phyloP scores from a whole-genome alignment of 1,140 invertebrate genomes.

The Battus philenor region DNA sequence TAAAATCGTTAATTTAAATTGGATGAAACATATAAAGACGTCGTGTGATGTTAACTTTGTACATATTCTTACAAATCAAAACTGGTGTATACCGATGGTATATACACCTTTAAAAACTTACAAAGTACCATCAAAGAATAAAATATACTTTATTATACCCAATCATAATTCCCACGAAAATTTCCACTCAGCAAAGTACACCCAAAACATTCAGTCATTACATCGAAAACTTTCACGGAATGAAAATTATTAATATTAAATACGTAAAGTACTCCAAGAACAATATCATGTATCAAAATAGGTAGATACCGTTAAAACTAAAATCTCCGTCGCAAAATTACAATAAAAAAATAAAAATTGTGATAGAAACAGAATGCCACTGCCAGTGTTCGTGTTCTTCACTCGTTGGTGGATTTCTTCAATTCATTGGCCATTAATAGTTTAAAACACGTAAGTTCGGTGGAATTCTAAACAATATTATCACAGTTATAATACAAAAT shows the following conservation, averaged over 20 bases:
- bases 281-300: slow-evolving; percentile 62
- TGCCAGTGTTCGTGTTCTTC: slow-evolving; percentile 22
- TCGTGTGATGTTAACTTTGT: slow-evolving; percentile 42
- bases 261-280: slow-evolving; percentile 68
- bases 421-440: slow-evolving; percentile 30
- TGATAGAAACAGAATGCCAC: slow-evolving; percentile 56
- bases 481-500: slow-evolving; percentile 71
- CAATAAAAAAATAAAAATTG: slow-evolving; percentile 67
- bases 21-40: slow-evolving; percentile 20
- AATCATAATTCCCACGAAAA: slow-evolving; percentile 29
- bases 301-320: slow-evolving; percentile 52
- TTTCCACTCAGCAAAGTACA: slow-evolving; percentile 47
- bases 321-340: slow-evolving; percentile 64
- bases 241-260: slow-evolving; percentile 64
- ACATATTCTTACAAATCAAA: slow-evolving; percentile 17
- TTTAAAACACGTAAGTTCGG: slow-evolving; percentile 58
- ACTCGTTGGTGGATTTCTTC: slow-evolving; percentile 66
- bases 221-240: slow-evolving; percentile 64
- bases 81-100: slow-evolving; percentile 28
- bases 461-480: slow-evolving; percentile 73
- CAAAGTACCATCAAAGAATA: slow-evolving; percentile 23
- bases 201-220: slow-evolving; percentile 58
- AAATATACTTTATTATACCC: slow-evolving; percentile 19
- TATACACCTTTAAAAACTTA: slow-evolving; percentile 38
- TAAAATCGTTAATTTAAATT: slow-evolving; percentile 12